A percentile compares a stretch with the other conserved stretches of the same genome.
Conservation (phyloP, 2,113 vertebrate species). For the Pao palembangensis region DNA sequence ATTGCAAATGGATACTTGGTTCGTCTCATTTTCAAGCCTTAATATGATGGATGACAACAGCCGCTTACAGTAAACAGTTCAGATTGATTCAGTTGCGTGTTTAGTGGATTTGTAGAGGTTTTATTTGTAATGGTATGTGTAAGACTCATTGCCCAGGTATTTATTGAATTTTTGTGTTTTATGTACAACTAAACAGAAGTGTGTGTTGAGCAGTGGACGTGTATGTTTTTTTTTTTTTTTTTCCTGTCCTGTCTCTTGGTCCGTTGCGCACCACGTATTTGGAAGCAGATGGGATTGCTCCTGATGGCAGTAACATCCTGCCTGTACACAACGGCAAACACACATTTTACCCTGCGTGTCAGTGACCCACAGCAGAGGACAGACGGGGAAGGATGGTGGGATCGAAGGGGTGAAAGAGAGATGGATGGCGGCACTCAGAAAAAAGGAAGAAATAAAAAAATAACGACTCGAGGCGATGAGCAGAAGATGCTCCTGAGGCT, state of each 20-base stretch:
- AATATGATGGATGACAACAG: no score
- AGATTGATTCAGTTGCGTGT: neutral
- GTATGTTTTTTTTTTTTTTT: neutral
- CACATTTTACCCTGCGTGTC: slow-evolving; percentile 43
- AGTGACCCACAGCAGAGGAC: slow-evolving; percentile 42
- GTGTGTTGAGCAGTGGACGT: no score
- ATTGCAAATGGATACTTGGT: slow-evolving; percentile 8
- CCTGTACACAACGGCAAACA: slow-evolving; percentile 38
- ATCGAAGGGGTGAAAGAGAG: slow-evolving; percentile 28
- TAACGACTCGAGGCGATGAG: no score
- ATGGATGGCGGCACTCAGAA: slow-evolving; percentile 27
- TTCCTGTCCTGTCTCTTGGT: slow-evolving; percentile 43
- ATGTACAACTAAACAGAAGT: no score
- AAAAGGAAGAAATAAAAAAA: slow-evolving; percentile 19
- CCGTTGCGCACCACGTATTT: slow-evolving; percentile 16
- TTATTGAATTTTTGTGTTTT: no score
- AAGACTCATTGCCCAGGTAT: no score
- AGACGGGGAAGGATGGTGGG: slow-evolving; percentile 12
- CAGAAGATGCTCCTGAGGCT: no score
- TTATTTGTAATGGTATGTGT: no score
- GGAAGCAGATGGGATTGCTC: slow-evolving; percentile 65
- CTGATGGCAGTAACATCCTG: slow-evolving; percentile 65
- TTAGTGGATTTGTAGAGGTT: slow-evolving; percentile 5
- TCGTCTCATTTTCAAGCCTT: neutral
- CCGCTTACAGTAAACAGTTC: no score